Conservation (phyloP, 2,888 invertebrate species). For the Drosophila melanocephala region DNA sequence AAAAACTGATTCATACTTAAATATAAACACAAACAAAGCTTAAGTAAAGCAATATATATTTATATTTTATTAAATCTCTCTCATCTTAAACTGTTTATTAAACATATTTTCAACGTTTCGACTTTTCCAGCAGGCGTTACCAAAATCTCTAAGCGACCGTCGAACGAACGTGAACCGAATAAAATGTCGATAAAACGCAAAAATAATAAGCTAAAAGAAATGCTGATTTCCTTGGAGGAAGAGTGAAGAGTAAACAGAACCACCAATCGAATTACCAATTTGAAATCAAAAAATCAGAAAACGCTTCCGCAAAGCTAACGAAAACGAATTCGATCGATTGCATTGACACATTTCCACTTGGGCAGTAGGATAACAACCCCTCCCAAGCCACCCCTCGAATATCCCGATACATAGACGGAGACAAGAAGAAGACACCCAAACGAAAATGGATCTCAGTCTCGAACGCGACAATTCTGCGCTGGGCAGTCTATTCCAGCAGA, state of each 20-base stretch:
- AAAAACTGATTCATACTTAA: neutral
- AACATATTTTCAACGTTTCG: neutral
- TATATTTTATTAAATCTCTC: neutral
- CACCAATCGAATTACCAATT: constrained; percentile 13
- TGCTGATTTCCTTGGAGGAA: constrained; percentile 46
- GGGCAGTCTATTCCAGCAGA: constrained; percentile 97
- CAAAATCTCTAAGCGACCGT: constrained; percentile 8
- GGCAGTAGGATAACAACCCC: neutral
- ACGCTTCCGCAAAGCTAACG: constrained; percentile 23
- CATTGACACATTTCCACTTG: constrained; percentile 25
- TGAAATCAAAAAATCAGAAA: constrained; percentile 19
- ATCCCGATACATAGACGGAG: neutral
- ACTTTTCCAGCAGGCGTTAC: constrained; percentile 33
- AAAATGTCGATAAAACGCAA: constrained; percentile 79
- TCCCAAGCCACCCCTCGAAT: neutral
- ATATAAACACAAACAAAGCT: neutral
- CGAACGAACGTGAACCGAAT: constrained; percentile 29
- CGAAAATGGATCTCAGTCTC: constrained; percentile 85
- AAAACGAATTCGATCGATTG: constrained; percentile 53
- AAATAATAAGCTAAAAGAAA: constrained; percentile 55
- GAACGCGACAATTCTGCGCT: constrained; percentile 93
- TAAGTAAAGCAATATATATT: neutral
- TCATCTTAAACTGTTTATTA: neutral
- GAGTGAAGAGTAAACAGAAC: neutral
- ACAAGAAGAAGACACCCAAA: constrained; percentile 6